These are phyloP conservation scores for Mionectes olivaceus DNA, from an alignment of 2,797 vertebrate species.

Conservation along the genomic window DNA sequence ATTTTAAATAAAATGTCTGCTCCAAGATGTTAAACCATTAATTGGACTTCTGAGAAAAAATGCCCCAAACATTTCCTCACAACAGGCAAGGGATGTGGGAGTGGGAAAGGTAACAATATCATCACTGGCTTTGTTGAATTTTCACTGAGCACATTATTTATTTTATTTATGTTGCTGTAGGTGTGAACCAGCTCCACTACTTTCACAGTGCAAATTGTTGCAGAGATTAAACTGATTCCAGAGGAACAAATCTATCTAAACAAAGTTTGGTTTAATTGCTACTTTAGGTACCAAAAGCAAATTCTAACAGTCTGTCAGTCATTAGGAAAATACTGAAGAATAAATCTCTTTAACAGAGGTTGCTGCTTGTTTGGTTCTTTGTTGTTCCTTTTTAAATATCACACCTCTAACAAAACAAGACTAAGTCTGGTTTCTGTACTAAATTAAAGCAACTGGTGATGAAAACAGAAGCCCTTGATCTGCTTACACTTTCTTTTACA, in stretches of 20 bases:
- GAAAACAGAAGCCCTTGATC: not conserved
- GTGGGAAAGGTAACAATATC: not conserved
- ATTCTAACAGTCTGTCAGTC: constrained; percentile 1
- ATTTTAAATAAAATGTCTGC: constrained; percentile 21
- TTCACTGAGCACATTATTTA: not conserved
- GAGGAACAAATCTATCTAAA: not conserved
- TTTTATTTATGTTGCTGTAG: not conserved
- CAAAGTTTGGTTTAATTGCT: constrained; percentile 6
- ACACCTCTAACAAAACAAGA: not conserved
- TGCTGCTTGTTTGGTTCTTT: not conserved
- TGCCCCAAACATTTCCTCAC: not conserved
- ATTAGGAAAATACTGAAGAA: not conserved
- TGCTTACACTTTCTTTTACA: not conserved
- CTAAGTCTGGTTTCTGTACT: not conserved
- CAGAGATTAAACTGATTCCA: not conserved
- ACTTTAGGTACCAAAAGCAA: not conserved
- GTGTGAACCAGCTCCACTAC: not conserved
- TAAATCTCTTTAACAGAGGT: not conserved
- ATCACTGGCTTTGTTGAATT: not conserved
- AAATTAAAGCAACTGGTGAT: not conserved
- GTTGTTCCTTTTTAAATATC: not conserved
- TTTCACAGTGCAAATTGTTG: not conserved
- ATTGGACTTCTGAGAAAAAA: not conserved
- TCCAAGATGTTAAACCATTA: not conserved
- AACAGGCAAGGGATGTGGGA: not conserved